These are phyloP conservation scores for Drosophila falleni DNA, from an alignment of 2,888 invertebrate species.

Conservation along the genomic window DNA sequence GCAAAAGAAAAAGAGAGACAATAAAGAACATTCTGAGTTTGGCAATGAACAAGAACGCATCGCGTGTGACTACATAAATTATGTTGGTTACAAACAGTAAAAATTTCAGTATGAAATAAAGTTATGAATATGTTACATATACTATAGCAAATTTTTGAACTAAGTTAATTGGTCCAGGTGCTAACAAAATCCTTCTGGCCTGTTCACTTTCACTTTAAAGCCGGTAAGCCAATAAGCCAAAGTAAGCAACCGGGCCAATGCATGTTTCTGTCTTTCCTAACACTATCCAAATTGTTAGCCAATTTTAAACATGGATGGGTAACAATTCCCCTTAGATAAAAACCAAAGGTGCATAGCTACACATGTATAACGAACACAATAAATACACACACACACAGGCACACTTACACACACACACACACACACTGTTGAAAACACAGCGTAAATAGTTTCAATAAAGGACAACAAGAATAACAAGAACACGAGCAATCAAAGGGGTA, in stretches of 20 bases:
- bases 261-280: conserved; percentile 39
- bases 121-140: neutral
- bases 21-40: too few species aligned
- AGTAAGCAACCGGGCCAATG: conserved; percentile 47
- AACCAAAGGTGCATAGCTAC: conserved; percentile 42
- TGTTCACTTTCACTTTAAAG: conserved; percentile 20
- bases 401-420: conserved; percentile 1
- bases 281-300: conserved; percentile 44
- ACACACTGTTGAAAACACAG: conserved; percentile 57
- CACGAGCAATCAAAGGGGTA: neutral
- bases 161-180: conserved; percentile 26
- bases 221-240: conserved; percentile 59
- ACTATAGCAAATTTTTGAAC: conserved; percentile 10
- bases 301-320: conserved; percentile 61
- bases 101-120: too few species aligned
- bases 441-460: conserved; percentile 75
- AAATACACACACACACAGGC: conserved; percentile 30
- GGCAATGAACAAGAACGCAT: too few species aligned
- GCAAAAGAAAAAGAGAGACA: too few species aligned
- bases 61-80: too few species aligned
- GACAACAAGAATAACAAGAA: conserved; percentile 42
- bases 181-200: neutral
- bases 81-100: too few species aligned
- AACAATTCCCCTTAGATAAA: conserved; percentile 44
- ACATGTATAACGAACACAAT: conserved; percentile 46